Percentiles rank a stretch among this genome's conserved stretches.
These are phyloP conservation scores for Heterocephalus glaber DNA, from an alignment of 2,113 vertebrate species.

Conservation along the genomic window DNA sequence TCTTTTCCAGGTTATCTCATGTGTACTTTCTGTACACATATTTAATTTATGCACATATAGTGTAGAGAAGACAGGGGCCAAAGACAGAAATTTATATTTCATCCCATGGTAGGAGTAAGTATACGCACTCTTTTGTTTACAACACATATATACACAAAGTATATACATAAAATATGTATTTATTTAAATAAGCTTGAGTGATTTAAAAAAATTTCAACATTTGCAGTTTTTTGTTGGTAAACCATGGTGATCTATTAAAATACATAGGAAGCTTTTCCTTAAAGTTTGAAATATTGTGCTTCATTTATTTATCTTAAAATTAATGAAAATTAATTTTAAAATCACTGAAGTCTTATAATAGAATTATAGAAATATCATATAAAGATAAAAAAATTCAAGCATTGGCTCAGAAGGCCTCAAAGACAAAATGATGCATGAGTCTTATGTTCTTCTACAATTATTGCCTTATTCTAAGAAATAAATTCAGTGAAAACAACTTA, in stretches of 20 bases:
- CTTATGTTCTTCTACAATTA: slow-evolving; percentile 20
- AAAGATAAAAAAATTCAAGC: slow-evolving; percentile 28
- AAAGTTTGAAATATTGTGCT: slow-evolving; percentile 42
- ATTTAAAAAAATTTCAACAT: background rate
- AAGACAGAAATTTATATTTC: background rate
- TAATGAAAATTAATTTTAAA: slow-evolving; percentile 35
- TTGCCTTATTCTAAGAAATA: slow-evolving; percentile 27
- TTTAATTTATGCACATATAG: background rate
- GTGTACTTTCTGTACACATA: background rate
- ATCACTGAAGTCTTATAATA: background rate
- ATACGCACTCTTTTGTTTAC: background rate
- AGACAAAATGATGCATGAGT: slow-evolving; percentile 10
- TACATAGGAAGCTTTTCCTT: slow-evolving; percentile 34
- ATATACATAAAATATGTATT: background rate
- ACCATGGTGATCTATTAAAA: background rate
- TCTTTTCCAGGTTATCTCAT: background rate
- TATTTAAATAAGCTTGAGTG: background rate
- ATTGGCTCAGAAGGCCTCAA: background rate
- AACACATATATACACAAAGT: background rate
- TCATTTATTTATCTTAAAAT: slow-evolving; percentile 37
- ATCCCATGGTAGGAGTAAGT: background rate
- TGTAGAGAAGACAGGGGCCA: background rate
- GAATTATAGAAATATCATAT: background rate
- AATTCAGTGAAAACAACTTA: slow-evolving; percentile 33
- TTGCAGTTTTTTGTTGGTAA: background rate